Conservation (phyloP, 1,140 invertebrate species). For the Myzus persicae region DNA sequence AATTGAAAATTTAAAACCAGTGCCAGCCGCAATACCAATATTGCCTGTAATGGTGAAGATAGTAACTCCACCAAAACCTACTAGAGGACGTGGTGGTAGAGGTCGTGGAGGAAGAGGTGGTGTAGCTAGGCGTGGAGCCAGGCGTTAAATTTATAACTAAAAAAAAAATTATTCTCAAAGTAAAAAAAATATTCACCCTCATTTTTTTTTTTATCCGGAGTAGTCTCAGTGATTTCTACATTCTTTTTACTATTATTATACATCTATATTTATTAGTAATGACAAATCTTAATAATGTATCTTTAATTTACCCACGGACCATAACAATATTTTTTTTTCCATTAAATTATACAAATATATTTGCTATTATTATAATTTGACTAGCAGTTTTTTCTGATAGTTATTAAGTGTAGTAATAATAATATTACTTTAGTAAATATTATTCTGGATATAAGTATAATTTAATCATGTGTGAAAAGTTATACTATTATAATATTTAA, state of each 20-base stretch:
- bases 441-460: neutral
- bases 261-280: neutral
- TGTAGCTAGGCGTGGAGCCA: neutral
- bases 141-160: neutral
- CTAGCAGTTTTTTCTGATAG: slow-evolving; percentile 9
- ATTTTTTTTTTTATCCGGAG: neutral
- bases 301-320: neutral
- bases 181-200: neutral
- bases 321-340: neutral
- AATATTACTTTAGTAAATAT: neutral
- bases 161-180: neutral
- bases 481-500: slow-evolving; percentile 6
- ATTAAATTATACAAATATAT: neutral
- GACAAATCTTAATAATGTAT: slow-evolving; percentile 3
- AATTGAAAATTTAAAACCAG: neutral
- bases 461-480: slow-evolving; percentile 1
- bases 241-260: neutral
- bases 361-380: neutral
- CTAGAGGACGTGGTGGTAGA: slow-evolving; percentile 26
- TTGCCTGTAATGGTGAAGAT: too few species aligned
- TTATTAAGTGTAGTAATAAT: neutral
- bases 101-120: slow-evolving; percentile 33
- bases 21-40: neutral
- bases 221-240: neutral
- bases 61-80: neutral